Evolutionary conservation across 2,888 invertebrate genomes (phyloP), one percentile per base, ranked within the genome.

Genomic region (Glaucopsyche alexis): DNA sequence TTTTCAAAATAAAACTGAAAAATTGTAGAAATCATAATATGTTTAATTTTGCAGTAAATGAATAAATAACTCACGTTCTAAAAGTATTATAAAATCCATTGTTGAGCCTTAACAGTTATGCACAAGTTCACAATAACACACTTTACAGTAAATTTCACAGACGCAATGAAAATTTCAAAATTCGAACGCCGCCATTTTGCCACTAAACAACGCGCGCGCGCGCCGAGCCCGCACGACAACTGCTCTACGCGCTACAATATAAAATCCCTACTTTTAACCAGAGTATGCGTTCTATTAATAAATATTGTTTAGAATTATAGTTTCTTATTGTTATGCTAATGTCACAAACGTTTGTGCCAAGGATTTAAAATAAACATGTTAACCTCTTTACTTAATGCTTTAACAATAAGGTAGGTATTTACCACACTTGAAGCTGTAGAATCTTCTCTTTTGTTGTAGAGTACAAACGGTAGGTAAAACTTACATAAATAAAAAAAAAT

Each of bases 281-380:
- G 82, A 64, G 81, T 80, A 81, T 81, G 81, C 78, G 80, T 80
- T 81, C 86, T 89, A 89, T 88, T 85, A 88, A 89, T 90, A 89
- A 84, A 82, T 81, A 81, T 80, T 79, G 80, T 79, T 77, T 67
- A 67, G 45, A 67, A 67, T 67, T 67, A 47, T 47, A 45, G 60
- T 60, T 67, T 67, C 45, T 67, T 67, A 67, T 67, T 67, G 45
- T 67, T 47, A 45, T 67, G 67, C 11, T 42, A 67, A 67, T 67
- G 67, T 67, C 42, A 67, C 45, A 29, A 60, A 60, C 60, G 60
- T 60, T 60, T 60, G 38, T 60, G 60, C 29, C 60, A 60, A 60
- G 60, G 60, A 60, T 67, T 45, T 47, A 45, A 67, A 67, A 19
- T 4, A 67, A 66, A 67, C 14, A 67, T 29, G 29, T 60, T 60